Evolutionary conservation across 1,140 invertebrate genomes (phyloP).

Genomic region (Drosophila albomicans): DNA sequence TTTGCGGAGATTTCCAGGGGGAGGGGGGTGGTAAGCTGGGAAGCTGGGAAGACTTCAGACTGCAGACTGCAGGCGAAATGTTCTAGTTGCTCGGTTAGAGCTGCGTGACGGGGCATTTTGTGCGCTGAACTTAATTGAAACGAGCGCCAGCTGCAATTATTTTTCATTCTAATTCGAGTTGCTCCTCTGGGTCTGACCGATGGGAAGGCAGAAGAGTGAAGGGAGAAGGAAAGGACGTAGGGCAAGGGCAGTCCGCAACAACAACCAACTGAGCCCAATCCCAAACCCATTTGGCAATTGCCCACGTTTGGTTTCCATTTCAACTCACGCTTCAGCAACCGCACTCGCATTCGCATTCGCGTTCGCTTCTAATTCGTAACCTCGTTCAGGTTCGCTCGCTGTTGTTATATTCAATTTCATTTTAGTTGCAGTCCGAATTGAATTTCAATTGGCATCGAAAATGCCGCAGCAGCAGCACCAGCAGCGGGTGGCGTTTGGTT

Average conservation of each 20-base stretch:
- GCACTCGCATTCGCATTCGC: conserved; percentile 12
- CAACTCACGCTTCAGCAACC: conserved; percentile 12
- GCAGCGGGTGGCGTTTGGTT: background rate
- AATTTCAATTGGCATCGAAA: conserved; percentile 63
- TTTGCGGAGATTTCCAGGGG: background rate
- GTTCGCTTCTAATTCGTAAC: conserved; percentile 34
- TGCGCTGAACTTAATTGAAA: conserved; percentile 73
- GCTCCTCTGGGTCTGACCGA: conserved; percentile 40
- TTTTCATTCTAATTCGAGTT: conserved; percentile 75
- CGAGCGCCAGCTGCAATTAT: conserved; percentile 76
- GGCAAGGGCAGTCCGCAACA: no score
- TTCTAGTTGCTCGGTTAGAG: conserved; percentile 15
- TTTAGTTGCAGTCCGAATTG: conserved; percentile 57
- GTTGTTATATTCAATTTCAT: conserved; percentile 56
- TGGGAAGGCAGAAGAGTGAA: background rate
- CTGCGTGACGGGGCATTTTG: conserved; percentile 54
- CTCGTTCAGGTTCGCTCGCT: conserved; percentile 38
- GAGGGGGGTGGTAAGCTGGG: background rate
- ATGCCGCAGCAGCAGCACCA: conserved; percentile 23
- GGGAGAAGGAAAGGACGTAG: no score
- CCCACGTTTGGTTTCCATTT: conserved; percentile 37
- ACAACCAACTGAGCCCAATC: background rate
- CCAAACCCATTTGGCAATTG: background rate
- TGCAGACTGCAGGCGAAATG: background rate
- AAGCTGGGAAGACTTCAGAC: background rate